phyloP scores from a whole-genome alignment of 64 coral and sea anemone species.

The Platygyra sinensis region DNA sequence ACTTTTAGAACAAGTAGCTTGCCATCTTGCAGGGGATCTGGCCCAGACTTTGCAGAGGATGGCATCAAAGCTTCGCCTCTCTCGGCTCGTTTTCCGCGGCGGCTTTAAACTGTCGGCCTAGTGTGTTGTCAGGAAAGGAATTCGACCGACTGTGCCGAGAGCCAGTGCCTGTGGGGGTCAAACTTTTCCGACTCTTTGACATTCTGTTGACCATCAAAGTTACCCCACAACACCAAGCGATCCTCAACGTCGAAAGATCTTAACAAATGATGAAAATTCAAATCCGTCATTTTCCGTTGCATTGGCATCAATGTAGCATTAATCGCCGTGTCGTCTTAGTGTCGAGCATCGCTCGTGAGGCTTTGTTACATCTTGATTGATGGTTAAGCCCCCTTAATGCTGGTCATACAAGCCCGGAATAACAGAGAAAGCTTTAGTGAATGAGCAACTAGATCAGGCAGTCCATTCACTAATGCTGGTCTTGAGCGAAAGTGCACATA shows the following conservation, averaged over 20 bases:
- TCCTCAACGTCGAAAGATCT: background rate
- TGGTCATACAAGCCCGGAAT: background rate
- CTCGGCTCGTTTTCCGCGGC: slow-evolving; percentile 6
- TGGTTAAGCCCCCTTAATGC: background rate
- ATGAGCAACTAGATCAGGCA: slow-evolving; percentile 22
- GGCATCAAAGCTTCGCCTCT: slow-evolving; percentile 28
- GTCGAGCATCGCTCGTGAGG: background rate
- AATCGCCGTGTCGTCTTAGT: background rate
- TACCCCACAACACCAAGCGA: background rate
- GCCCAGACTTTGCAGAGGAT: slow-evolving; percentile 8
- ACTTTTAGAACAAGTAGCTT: slow-evolving; percentile 85
- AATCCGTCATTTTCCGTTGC: background rate
- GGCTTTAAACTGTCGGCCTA: background rate
- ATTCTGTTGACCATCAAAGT: background rate
- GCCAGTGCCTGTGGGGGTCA: background rate
- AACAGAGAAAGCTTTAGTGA: background rate
- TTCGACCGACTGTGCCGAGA: slow-evolving; percentile 7
- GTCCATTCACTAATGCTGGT: slow-evolving; percentile 50
- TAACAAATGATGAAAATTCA: background rate
- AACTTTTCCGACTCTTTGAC: slow-evolving; percentile 20
- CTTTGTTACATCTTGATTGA: background rate
- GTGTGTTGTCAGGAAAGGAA: background rate
- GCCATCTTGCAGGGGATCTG: slow-evolving; percentile 64
- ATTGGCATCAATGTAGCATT: background rate
- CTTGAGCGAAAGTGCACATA: slow-evolving; percentile 43